Evolutionary conservation across 2,113 vertebrate genomes (phyloP).

Genomic region (Proteles cristata): DNA sequence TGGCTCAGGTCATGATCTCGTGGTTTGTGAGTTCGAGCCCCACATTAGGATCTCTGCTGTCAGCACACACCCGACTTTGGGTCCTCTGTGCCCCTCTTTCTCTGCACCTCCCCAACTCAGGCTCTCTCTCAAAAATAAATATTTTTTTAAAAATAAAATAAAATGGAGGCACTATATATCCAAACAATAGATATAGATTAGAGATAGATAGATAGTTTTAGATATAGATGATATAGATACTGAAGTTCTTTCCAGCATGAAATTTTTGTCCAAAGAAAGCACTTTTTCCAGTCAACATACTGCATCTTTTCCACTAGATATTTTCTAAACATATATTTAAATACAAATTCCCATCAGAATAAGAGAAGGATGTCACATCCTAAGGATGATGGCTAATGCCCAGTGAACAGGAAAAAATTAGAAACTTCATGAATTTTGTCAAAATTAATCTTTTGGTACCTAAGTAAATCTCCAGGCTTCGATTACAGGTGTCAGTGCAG

Average conservation of each 20-base stretch:
- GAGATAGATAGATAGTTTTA: no score
- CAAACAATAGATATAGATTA: background rate
- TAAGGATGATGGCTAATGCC: background rate
- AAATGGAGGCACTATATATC: background rate
- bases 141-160: background rate
- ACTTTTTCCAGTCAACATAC: background rate
- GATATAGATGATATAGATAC: no score
- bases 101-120: no score
- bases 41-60: no score
- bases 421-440: slow-evolving; percentile 50
- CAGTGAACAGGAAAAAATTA: background rate
- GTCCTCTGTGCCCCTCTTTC: no score
- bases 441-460: slow-evolving; percentile 48
- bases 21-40: no score
- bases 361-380: slow-evolving; percentile 27
- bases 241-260: background rate
- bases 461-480: slow-evolving; percentile 67
- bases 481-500: slow-evolving; percentile 50
- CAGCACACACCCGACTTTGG: no score
- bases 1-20: no score
- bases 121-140: no score
- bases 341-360: background rate
- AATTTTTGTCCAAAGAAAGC: background rate
- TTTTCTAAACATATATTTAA: slow-evolving; percentile 56
- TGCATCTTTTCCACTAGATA: background rate